Base-by-base conservation (phyloP, 2,113 vertebrate species). In the Delphinapterus leucas region DNA sequence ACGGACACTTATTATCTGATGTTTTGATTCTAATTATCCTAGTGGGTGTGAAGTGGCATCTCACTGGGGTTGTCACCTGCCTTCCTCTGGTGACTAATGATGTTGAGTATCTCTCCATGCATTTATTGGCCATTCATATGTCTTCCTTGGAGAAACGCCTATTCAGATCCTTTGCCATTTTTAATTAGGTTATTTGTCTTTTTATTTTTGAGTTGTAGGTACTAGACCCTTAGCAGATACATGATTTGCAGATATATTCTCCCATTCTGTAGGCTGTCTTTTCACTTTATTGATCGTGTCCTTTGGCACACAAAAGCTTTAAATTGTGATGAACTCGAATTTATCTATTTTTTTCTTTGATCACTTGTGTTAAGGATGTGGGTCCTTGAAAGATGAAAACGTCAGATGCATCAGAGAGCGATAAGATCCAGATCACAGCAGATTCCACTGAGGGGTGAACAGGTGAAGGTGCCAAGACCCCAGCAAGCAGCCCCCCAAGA, bases 81-180 rank as follows among this genome's bases (percentile, higher is more conserved):
- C 6, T 82, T 86, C 41, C 53, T 44, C 71, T 14, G 20, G 28
- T 0, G 31, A 20, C 5, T 4, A 21, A 67, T 25, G 26, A 33
- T 4, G 38, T 3, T 1, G 15, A 33, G 3, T 1, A 4, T 23
- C 23, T 77, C n/a, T 15, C 4, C 3, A 2, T 1, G 14, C 18
- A 33, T 38, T 60, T 58, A 4, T 5, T 12, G 25, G 4, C 18
- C 76, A 23, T 8, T 25, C 28, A 8, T 2, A 2, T 12, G 23
- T 12, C 68, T 83, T 63, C 44, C 81, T 26, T 44, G n/a, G 49
- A 63, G 83, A 68, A 83, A 70, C 2, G 9, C 60, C 25, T 23
- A 1, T 28, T 60, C 12, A 28, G 6, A 76, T 55, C 17, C 28
- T 83, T 76, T 26, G 53, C n/a, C 49, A 11, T 55, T n/a, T 44